These are phyloP conservation scores for Andrena chrysosceles DNA, from an alignment of 2,888 invertebrate genomes.

Conservation along the genomic window DNA sequence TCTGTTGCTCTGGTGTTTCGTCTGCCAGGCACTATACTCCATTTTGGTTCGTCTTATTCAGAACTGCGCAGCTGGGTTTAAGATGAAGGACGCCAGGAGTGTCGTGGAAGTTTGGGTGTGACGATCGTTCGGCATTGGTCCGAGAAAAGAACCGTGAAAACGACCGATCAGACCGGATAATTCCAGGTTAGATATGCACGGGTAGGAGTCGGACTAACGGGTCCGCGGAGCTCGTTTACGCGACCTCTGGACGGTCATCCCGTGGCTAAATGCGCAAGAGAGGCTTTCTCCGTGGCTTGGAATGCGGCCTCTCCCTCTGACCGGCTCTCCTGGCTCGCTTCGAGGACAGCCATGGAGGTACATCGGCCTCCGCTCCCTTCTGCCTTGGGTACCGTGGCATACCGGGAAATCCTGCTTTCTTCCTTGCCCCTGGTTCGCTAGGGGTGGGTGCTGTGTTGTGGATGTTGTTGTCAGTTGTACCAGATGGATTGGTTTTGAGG, in stretches of 20 bases:
- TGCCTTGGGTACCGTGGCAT: slow-evolving; percentile 3
- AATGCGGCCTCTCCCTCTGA: slow-evolving; percentile 77
- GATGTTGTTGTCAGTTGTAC: background rate
- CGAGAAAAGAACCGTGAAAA: slow-evolving; percentile 22
- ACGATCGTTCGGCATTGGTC: background rate
- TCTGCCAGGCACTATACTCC: too few relatives aligned
- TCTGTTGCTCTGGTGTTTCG: too few relatives aligned
- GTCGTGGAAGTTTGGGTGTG: background rate
- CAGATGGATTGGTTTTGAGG: background rate
- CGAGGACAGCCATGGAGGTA: slow-evolving; percentile 59
- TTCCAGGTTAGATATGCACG: slow-evolving; percentile 54
- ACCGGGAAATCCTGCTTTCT: slow-evolving; percentile 34
- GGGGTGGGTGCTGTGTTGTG: background rate
- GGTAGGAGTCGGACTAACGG: slow-evolving; percentile 56
- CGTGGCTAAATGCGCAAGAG: slow-evolving; percentile 69
- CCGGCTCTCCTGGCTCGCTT: slow-evolving; percentile 53
- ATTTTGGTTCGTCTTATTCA: too few relatives aligned
- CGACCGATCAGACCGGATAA: slow-evolving; percentile 38
- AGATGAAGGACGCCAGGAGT: background rate
- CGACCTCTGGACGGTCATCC: slow-evolving; percentile 71
- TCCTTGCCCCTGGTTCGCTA: slow-evolving; percentile 3
- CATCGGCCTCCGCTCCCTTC: slow-evolving; percentile 59
- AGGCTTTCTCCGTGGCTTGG: slow-evolving; percentile 80
- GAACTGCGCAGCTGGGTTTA: too few relatives aligned
- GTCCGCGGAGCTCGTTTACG: slow-evolving; percentile 55